phyloP scores from a whole-genome alignment of 2,888 invertebrate genomes.

The Erebia aethiops region DNA sequence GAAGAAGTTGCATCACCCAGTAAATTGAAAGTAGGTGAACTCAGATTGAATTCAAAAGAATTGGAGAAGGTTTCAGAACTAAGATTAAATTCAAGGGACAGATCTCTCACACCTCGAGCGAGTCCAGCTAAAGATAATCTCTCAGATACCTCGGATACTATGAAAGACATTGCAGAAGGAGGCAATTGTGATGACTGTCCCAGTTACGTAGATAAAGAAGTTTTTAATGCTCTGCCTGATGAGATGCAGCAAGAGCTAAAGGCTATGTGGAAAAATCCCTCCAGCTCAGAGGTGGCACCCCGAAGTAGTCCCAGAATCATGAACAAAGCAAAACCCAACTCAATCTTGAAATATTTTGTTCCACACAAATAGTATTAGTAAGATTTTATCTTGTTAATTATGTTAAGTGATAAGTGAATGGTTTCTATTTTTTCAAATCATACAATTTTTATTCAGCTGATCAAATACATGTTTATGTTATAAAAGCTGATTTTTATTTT shows the following conservation, averaged over 20 bases:
- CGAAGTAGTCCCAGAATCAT: constrained; percentile 73
- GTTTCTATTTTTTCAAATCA: constrained; percentile 84
- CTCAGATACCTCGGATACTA: constrained; percentile 69
- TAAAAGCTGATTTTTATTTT: constrained; percentile 54
- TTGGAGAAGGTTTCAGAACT: constrained; percentile 81
- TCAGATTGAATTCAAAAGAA: constrained; percentile 85
- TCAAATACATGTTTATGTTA: constrained; percentile 83
- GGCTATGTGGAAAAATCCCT: constrained; percentile 85
- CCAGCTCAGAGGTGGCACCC: constrained; percentile 65
- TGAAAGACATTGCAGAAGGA: constrained; percentile 68
- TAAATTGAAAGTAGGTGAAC: constrained; percentile 86
- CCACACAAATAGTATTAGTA: constrained; percentile 85
- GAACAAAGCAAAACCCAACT: constrained; percentile 84
- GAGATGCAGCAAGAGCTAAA: constrained; percentile 89
- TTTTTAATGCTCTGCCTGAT: constrained; percentile 87
- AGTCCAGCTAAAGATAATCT: constrained; percentile 74
- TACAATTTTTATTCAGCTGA: constrained; percentile 81
- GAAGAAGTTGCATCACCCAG: constrained; percentile 86
- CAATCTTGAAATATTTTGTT: constrained; percentile 87
- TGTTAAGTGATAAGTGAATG: constrained; percentile 81
- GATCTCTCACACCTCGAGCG: constrained; percentile 73
- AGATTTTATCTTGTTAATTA: constrained; percentile 78
- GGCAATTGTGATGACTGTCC: constrained; percentile 82
- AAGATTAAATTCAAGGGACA: constrained; percentile 72
- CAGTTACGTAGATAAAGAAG: constrained; percentile 85